Evolutionary conservation across 2,797 vertebrate genomes (phyloP).

Genomic region (Coregonus ussuriensis): DNA sequence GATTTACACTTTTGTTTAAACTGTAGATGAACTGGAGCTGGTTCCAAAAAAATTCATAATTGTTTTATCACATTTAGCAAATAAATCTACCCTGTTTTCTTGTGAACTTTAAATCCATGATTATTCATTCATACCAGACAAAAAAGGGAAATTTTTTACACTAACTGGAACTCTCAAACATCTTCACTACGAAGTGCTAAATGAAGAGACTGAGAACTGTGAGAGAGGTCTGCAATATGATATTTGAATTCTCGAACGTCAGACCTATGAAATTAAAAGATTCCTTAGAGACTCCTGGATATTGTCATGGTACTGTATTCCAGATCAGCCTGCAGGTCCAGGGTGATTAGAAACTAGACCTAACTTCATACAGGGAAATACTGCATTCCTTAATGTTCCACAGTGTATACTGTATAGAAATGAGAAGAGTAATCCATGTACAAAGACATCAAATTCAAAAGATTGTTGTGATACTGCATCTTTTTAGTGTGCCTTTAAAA

Average conservation of each 20-base stretch:
- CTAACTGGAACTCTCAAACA: background rate
- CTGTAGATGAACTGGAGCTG: background rate
- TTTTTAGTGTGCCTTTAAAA: background rate
- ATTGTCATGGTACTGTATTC: background rate
- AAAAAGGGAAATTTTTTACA: background rate
- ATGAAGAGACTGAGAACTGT: background rate
- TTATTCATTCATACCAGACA: background rate
- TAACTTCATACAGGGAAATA: constrained; percentile 10
- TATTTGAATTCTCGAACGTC: background rate
- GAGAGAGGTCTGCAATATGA: background rate
- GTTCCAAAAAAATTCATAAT: background rate
- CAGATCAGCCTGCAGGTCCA: constrained; percentile 52
- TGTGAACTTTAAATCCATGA: background rate
- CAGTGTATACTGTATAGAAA: constrained; percentile 38
- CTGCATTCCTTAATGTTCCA: constrained; percentile 10
- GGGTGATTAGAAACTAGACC: constrained; percentile 36
- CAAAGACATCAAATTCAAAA: constrained; percentile 12
- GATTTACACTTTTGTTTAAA: background rate
- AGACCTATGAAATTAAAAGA: background rate
- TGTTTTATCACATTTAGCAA: background rate
- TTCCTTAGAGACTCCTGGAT: background rate
- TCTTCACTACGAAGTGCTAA: background rate
- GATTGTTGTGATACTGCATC: background rate
- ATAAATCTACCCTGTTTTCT: background rate
- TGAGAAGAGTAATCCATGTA: constrained; percentile 7